Evolutionary conservation across 2,888 invertebrate species (phyloP), one percentile per base, ranked within the genome.

Genomic region (Trichopoda pennipes): DNA sequence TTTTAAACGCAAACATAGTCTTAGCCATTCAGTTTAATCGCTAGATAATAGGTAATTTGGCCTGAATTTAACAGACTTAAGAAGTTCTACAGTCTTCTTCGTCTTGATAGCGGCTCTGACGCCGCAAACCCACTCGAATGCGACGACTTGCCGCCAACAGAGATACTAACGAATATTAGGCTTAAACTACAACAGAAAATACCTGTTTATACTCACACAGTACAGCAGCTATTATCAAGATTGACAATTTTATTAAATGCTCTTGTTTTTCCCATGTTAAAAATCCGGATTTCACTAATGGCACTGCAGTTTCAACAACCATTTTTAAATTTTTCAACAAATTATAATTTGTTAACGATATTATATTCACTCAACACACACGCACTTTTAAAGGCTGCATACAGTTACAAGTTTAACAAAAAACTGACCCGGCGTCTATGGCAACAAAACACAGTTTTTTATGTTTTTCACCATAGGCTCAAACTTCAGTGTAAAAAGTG

Each of bases 221-320:
- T 89, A 98, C 95, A 74, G 97, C 96, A 87, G 98, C 98, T 90
- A 97, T 93, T 68, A 98, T 95, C 86, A 99, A 93, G 90, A 99
- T 96, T 85, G 96, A 94, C 88, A 98, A 85, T 84, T 91, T 97
- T 58, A 97, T 91, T 73, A 97, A 92, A 47, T 96, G 96, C 90
- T 96, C 96, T 89, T 96, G 96, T 88, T 96, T 96, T 86, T 96
- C 95, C 75, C 94, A 92, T 56, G 94, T 93, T 89, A 93, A 91
- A 47, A 86, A 86, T 56, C 85, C 88, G 16, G 88, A 82, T 80
- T 87, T 89, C 4, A 77, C 74, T 44, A 58, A n/a, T 55, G 75
- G 63, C 51, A 73, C 47, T 1, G 53, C 66, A n/a, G 78, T 49
- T 14, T 79, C 82, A 19, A 35, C 66, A 9, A 49, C 82, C 82